Conservation (phyloP, 2,888 invertebrate genomes). For the Apamea epomidion region DNA sequence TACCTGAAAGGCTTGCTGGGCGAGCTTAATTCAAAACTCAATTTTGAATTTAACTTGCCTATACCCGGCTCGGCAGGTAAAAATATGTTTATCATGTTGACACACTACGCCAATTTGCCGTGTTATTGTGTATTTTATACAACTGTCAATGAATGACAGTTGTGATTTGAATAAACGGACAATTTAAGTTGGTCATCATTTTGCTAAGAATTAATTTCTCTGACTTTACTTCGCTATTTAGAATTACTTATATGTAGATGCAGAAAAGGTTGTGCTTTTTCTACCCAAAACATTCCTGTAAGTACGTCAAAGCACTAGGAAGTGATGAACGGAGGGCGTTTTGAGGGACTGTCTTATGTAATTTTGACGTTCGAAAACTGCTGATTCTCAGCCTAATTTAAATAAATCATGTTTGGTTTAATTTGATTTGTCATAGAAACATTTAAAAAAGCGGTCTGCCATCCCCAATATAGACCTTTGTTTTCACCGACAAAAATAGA, state of each 20-base stretch:
- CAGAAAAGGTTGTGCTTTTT: too few species aligned
- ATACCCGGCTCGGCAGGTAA: too few species aligned
- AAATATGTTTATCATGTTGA: neutral
- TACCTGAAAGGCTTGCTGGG: too few species aligned
- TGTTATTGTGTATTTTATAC: neutral
- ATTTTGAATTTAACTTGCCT: too few species aligned
- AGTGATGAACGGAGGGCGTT: neutral
- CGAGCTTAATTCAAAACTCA: too few species aligned
- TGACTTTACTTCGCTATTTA: neutral
- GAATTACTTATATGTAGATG: too few species aligned
- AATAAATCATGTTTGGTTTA: neutral
- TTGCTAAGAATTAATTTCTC: neutral
- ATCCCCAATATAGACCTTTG: neutral
- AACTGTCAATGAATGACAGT: neutral
- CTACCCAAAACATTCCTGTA: too few species aligned
- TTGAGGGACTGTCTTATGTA: neutral
- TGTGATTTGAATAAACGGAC: neutral
- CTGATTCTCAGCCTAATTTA: neutral
- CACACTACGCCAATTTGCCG: neutral
- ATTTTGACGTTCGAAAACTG: neutral
- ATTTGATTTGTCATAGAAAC: neutral
- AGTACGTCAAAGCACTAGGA: neutral
- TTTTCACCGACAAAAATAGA: constrained; percentile 21
- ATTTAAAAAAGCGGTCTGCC: neutral
- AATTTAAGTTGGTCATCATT: too few species aligned